Evolutionary conservation across 2,113 vertebrate genomes (phyloP).

Genomic region (Sylvilagus bachmani): DNA sequence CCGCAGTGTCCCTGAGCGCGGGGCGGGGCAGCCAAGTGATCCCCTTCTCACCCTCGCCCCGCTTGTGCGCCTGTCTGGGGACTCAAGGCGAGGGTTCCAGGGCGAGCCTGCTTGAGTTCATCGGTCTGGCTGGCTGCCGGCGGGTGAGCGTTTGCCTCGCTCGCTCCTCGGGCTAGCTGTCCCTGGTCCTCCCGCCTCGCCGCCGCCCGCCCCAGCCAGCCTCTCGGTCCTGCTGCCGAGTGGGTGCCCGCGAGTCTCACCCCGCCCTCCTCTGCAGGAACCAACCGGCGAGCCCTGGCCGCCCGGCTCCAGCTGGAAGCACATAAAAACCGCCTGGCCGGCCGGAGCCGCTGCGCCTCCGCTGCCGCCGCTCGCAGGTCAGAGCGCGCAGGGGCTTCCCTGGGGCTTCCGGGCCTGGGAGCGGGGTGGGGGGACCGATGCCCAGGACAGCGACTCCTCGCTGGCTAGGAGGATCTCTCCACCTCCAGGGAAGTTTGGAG

Average conservation of each 20-base stretch:
- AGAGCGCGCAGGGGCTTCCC: accelerated
- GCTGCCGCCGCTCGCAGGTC: accelerated
- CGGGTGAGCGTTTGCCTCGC: neutral
- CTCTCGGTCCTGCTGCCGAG: neutral
- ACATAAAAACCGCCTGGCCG: neutral
- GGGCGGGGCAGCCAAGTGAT: neutral
- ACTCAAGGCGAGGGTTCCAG: neutral
- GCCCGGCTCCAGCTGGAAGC: accelerated
- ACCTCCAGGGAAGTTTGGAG: conserved; percentile 37
- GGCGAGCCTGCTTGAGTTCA: neutral
- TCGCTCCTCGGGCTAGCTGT: accelerated
- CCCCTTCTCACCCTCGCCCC: neutral
- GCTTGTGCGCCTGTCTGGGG: neutral
- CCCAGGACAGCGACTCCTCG: neutral
- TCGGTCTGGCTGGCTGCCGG: neutral
- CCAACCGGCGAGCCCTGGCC: neutral
- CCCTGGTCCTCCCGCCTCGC: accelerated
- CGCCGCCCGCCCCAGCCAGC: neutral
- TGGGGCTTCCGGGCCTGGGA: neutral
- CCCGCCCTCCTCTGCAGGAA: conserved; percentile 56
- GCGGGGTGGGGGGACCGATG: too few species aligned
- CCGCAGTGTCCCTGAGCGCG: accelerated
- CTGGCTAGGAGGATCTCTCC: neutral
- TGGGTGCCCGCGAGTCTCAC: neutral
- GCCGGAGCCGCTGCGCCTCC: accelerated